Evolutionary conservation across 2,797 vertebrate genomes (phyloP), one percentile per base, ranked within the genome.

Genomic region (Kryptopterus vitreolus): DNA sequence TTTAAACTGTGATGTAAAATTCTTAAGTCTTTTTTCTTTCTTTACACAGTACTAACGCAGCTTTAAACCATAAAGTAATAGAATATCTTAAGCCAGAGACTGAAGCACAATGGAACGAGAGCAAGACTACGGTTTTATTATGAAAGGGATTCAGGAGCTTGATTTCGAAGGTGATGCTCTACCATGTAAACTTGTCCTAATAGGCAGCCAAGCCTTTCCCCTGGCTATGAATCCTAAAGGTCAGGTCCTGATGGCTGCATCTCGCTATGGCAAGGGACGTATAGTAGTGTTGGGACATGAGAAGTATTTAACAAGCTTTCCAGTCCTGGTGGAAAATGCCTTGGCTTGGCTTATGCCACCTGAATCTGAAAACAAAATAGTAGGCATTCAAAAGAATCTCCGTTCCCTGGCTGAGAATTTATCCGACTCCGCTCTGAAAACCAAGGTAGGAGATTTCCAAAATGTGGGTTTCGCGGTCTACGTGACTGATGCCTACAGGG

Each of bases 181-280:
- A 18, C 94, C 93, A n/a, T 84, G 93, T 52, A 88, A 94, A 65
- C 89, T 96, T 76, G 81, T 95, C 0, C 90, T 96, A 22, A 92
- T 53, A 0, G 94, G 95, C 58, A 90, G 94, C 69, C 79, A 92
- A 0, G 87, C 94, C 70, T 95, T 95, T 85, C 94, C 95, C 0
- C 89, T 96, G 55, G 85, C 88, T 81, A 90, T 92, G 86, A 91
- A 90, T 33, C 83, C 70, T 87, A 92, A 26, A 73, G 93, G 92
- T 20, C 93, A 96, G 79, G 91, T 93, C 1, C 86, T 94, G 55
- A 93, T 95, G 62, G 95, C 95, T 0, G 95, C 94, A 1, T 95
- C 95, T 33, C 87, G 82, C 73, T 96, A 94, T 0, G 91, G 94
- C 33, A 46, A 33, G n/a, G 95, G 95, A 50, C 91, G 91, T 61